Conservation (phyloP, 2,113 vertebrate species). For the Mormyrus iriodes region DNA sequence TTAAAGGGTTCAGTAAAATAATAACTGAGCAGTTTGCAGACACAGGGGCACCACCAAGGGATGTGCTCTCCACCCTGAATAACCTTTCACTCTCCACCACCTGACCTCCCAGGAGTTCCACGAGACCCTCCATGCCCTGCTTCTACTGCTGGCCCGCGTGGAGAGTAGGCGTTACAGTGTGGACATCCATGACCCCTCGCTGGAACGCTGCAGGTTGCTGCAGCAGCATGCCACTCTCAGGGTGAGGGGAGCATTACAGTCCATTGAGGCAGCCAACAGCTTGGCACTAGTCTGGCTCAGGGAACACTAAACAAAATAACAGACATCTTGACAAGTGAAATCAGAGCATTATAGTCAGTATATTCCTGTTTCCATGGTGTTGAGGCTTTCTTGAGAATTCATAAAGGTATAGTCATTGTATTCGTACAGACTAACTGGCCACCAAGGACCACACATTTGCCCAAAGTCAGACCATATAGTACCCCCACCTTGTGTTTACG, state of each 20-base stretch:
- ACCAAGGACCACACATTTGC: background rate
- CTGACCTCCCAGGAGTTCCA: constrained; percentile 76
- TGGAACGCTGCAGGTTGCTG: constrained; percentile 47
- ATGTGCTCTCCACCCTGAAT: background rate
- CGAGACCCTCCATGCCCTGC: constrained; percentile 67
- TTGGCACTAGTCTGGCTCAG: background rate
- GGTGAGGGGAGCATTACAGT: constrained; percentile 50
- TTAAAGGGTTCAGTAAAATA: background rate
- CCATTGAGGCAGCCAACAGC: background rate
- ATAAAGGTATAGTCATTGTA: background rate
- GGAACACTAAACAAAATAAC: background rate
- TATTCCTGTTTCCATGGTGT: background rate
- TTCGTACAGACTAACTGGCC: background rate
- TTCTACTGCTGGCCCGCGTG: constrained; percentile 72
- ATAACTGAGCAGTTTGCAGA: background rate
- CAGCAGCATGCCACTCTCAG: constrained; percentile 56
- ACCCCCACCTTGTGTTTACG: background rate
- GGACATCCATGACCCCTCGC: constrained; percentile 34
- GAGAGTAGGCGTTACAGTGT: constrained; percentile 59
- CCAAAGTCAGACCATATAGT: background rate
- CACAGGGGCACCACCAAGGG: no score
- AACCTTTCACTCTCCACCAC: background rate
- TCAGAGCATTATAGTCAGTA: background rate
- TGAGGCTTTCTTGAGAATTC: background rate
- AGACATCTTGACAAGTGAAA: background rate